Conservation (phyloP, 2,113 vertebrate species). For the Caracal caracal region DNA sequence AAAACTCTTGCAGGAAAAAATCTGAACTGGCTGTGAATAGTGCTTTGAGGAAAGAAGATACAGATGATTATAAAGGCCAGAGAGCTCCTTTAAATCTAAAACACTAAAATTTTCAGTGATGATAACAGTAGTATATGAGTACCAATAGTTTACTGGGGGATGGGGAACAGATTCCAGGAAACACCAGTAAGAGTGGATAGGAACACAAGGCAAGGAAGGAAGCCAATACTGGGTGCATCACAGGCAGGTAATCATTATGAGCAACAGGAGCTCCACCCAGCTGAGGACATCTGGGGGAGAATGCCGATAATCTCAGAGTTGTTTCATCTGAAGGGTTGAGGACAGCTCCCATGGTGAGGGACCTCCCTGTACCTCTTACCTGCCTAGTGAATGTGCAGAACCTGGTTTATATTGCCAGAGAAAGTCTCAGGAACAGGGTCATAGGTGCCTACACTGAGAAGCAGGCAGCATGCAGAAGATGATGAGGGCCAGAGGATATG, state of each 20-base stretch:
- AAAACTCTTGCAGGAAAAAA: background rate
- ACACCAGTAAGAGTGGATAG: background rate
- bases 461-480: too few species aligned
- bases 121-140: background rate
- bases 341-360: background rate
- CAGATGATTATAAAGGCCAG: background rate
- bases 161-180: background rate
- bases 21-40: background rate
- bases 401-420: background rate
- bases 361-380: background rate
- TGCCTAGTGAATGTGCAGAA: background rate
- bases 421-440: background rate
- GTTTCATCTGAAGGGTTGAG: background rate
- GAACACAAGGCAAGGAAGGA: background rate
- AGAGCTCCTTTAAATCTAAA: background rate
- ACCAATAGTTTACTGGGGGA: background rate
- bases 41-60: constrained; percentile 5
- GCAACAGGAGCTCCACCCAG: background rate
- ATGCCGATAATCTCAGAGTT: background rate
- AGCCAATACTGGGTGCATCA: background rate
- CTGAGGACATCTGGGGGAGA: background rate
- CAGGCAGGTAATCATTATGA: background rate
- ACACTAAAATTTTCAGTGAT: background rate
- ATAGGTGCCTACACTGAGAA: background rate
- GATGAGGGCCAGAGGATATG: too few species aligned